Evolutionary conservation across 2,113 vertebrate species (phyloP).

Genomic region (Tursiops truncatus): DNA sequence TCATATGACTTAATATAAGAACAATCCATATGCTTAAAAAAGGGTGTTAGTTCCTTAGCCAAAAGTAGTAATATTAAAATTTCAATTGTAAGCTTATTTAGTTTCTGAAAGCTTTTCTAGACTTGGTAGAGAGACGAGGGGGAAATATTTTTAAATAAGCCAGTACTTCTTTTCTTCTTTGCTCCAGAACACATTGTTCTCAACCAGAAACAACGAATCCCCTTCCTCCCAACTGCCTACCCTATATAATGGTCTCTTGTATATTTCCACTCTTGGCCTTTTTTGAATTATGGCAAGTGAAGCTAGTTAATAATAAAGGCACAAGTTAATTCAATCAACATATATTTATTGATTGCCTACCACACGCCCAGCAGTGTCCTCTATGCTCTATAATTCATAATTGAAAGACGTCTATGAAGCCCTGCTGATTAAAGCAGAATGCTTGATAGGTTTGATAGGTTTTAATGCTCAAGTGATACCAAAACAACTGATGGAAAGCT

Average conservation of each 20-base stretch:
- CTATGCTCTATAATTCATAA: not conserved
- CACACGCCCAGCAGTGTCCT: not conserved
- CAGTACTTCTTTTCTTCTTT: not conserved
- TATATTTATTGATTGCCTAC: conserved; percentile 10
- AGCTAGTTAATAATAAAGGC: not conserved
- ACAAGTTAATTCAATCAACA: not conserved
- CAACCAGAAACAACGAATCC: not conserved
- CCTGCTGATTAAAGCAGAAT: conserved; percentile 54
- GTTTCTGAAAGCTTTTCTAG: not conserved
- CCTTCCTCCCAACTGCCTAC: not conserved
- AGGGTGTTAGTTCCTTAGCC: not conserved
- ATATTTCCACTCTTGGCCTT: not conserved
- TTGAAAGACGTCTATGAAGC: conserved; percentile 42
- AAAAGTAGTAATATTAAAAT: not conserved
- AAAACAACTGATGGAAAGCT: conserved; percentile 48
- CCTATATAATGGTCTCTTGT: not conserved
- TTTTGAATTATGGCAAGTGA: conserved; percentile 13
- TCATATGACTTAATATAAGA: not conserved
- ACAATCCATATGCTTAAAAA: not conserved
- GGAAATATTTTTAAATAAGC: not conserved
- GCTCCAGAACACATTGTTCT: not conserved
- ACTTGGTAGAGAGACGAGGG: not conserved
- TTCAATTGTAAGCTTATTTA: not conserved
- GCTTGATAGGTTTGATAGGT: not conserved
- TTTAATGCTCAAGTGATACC: conserved; percentile 42